Evolutionary conservation across 2,888 invertebrate species (phyloP), one percentile per base, ranked within the genome.

Genomic region (Lymantria monacha): DNA sequence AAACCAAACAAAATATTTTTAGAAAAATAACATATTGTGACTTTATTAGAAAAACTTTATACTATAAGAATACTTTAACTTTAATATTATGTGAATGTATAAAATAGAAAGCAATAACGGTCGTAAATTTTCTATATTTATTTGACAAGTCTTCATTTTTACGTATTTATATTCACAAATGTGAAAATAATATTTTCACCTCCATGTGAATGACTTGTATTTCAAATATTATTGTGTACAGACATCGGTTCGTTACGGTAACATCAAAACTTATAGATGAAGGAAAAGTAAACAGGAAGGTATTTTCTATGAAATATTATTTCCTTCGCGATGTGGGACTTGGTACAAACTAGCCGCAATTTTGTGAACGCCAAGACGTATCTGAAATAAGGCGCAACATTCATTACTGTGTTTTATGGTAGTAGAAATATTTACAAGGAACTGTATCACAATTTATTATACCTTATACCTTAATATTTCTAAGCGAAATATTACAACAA

Each of bases 251-350:
- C 52, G 31, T 50, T 55, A 58, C 14, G 40, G 50, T 58, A 42
- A 41, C 42, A 48, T 42, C 47, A 41, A 46, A 44, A 51, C 14
- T 50, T 22, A 11, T 44, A 53, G 13, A 61, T 57, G 49, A 61
- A 50, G 58, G 44, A 52, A 45, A 50, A 54, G 49, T 46, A 48
- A 50, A 31, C 40, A 14, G 59, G 48, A 62, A 55, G 59, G 59
- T 58, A 48, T 62, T 58, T 55, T 12, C 46, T 50, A 43, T 40
- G 44, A 62, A 61, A 61, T 52, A 61, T 54, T 51, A 58, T 61
- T 58, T 62, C 46, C 48, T 38, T 49, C 40, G 48, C 37, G 48
- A 46, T 31, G 38, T 46, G 51, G 33, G 49, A 38, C 22, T 48
- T 40, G 45, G 42, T 13, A 47, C 47, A 46, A 52, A 62, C 59